Base-by-base conservation (phyloP, 2,113 vertebrate species). In the Dasyprocta punctata region DNA sequence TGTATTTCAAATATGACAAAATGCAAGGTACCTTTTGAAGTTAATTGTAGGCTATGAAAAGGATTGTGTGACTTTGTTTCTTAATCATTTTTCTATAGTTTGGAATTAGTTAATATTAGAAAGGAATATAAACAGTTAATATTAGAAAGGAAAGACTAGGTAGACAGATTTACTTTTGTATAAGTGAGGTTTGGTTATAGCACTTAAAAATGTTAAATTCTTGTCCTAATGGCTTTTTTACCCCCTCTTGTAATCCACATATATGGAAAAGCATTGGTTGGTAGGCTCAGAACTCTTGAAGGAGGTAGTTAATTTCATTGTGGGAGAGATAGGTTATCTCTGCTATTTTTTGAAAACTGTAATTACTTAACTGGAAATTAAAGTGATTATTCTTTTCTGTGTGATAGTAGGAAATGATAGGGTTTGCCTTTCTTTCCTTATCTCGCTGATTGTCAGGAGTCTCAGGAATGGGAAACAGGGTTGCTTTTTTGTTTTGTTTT, bases 331-430 rank as follows among this genome's bases (percentile, higher is more conserved):
- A 86, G 36, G 16, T 85, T 77, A 82, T 77, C 13, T 85, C 36
- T 47, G 10, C 14, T 86, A 88, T 78, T 47, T 96, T 92, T 89
- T 91, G 24, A 41, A 71, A 73, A 65, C 85, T 67, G 14, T 69
- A 47, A 24, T 92, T 91, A 24, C 54, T 84, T 77, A 95, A 81
- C 52, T 84, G 91, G 80, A 91, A 87, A 61, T 87, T 77, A 82
- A 75, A 17, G 12, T 94, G 81, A 83, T 63, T 75, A 38, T 47
- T 85, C 1, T 90, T 92, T 97, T 93, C 24, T 44, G n/a, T 84
- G 54, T 60, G 26, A 69, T 67, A 28, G 16, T 85, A 54, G 71
- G 65, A 90, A 73, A 89, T 83, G 38, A 47, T 89, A 84, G 73
- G 30, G 14, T 69, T 94, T 47, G 58, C 77, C 82, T 1, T 90